Conservation (phyloP, 1,140 invertebrate genomes). For the Leguminivora glycinivorella region DNA sequence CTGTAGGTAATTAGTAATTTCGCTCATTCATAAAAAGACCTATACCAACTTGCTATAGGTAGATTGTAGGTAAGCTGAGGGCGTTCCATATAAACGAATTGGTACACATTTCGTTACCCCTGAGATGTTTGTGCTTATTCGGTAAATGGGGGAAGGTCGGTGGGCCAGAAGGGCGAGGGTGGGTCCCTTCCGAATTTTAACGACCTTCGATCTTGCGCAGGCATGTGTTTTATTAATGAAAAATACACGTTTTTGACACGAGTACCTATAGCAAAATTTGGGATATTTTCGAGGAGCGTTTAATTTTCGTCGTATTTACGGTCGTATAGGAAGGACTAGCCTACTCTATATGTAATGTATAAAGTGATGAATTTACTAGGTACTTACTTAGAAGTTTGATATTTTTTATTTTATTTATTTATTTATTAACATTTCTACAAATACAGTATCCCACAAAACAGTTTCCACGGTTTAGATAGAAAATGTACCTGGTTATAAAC, state of each 20-base stretch:
- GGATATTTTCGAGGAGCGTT: not conserved
- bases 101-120: constrained; percentile 31
- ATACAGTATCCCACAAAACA: too few species aligned
- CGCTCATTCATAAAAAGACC: too few species aligned
- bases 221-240: not conserved
- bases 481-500: not conserved
- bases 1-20: too few species aligned
- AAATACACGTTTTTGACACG: constrained; percentile 4
- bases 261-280: not conserved
- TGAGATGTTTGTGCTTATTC: constrained; percentile 26
- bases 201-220: constrained; percentile 2
- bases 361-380: too few species aligned
- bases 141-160: constrained; percentile 42
- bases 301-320: not conserved
- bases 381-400: not conserved
- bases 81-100: constrained; percentile 31
- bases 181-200: constrained; percentile 14
- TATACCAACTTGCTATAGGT: not conserved
- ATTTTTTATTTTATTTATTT: too few species aligned
- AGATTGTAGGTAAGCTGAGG: not conserved
- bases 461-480: too few species aligned
- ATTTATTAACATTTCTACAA: too few species aligned
- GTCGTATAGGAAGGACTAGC: too few species aligned
- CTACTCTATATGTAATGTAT: too few species aligned
- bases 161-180: constrained; percentile 32